These are phyloP conservation scores for Alitta virens DNA, from an alignment of 2,888 invertebrate genomes.

Conservation along the genomic window DNA sequence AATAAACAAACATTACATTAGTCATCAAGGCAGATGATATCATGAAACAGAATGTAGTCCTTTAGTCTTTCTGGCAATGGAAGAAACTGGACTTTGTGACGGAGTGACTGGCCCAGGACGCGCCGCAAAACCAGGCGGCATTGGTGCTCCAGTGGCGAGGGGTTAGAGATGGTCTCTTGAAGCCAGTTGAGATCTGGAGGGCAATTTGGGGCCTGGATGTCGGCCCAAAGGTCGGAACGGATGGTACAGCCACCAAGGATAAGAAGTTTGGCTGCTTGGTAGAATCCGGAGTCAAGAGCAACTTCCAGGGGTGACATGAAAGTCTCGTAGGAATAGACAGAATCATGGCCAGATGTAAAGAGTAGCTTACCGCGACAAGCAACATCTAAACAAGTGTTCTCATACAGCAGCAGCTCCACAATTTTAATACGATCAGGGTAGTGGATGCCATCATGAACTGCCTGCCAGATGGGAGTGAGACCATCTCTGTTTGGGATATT, in stretches of 20 bases:
- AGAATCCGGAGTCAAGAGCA: conserved; percentile 24
- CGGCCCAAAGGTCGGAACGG: conserved; percentile 21
- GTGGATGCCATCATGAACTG: conserved; percentile 23
- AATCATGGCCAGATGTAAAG: conserved; percentile 19
- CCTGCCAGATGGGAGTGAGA: conserved; percentile 27
- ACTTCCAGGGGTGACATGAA: conserved; percentile 26
- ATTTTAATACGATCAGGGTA: conserved; percentile 21
- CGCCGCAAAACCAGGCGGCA: conserved; percentile 20
- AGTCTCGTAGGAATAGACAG: conserved; percentile 26
- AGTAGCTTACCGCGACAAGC: conserved; percentile 24
- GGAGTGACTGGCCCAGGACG: conserved; percentile 21
- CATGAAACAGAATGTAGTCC: conserved; percentile 18
- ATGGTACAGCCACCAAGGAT: conserved; percentile 22
- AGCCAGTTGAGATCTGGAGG: conserved; percentile 22
- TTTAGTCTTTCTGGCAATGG: conserved; percentile 25
- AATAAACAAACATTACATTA: no score
- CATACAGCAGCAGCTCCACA: conserved; percentile 19
- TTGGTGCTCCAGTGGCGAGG: conserved; percentile 19
- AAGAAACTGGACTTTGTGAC: conserved; percentile 18
- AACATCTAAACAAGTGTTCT: conserved; percentile 23
- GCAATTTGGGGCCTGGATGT: background rate
- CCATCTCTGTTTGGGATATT: conserved; percentile 21
- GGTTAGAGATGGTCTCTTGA: conserved; percentile 13
- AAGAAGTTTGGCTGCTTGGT: conserved; percentile 20
- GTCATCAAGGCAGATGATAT: conserved; percentile 2